These are phyloP conservation scores for Etheostoma spectabile DNA, from an alignment of 2,113 vertebrate species.

Conservation along the genomic window DNA sequence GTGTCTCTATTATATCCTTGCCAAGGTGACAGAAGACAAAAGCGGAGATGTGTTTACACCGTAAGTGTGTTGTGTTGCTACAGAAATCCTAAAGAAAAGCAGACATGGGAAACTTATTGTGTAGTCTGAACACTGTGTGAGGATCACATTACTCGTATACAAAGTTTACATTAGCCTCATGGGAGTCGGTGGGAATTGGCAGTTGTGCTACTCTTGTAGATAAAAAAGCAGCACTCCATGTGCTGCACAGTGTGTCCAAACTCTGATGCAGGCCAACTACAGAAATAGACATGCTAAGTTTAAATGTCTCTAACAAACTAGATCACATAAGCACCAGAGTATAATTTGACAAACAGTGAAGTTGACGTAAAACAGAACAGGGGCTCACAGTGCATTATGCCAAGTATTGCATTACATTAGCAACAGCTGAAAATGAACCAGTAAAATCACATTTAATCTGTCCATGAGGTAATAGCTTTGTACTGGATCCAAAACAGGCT, in stretches of 20 bases:
- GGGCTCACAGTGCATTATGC: not conserved
- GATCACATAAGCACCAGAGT: slow-evolving; percentile 22
- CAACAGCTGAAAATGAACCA: slow-evolving; percentile 31
- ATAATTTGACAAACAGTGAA: slow-evolving; percentile 23
- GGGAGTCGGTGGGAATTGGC: slow-evolving; percentile 35
- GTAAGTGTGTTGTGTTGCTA: slow-evolving; percentile 11
- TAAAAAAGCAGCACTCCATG: not conserved
- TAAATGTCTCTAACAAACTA: slow-evolving; percentile 32
- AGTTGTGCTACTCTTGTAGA: slow-evolving; percentile 17
- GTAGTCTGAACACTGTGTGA: slow-evolving; percentile 22
- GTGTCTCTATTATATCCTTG: slow-evolving; percentile 39
- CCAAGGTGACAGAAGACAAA: slow-evolving; percentile 32
- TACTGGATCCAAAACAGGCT: fast-evolving
- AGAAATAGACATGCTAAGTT: slow-evolving; percentile 63
- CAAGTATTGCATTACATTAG: slow-evolving; percentile 16
- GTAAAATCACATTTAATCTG: slow-evolving; percentile 16
- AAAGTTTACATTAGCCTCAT: slow-evolving; percentile 39
- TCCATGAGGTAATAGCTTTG: not conserved
- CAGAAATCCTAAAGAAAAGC: slow-evolving; percentile 1
- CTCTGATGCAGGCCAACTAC: slow-evolving; percentile 20
- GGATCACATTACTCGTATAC: slow-evolving; percentile 51
- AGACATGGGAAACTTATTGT: slow-evolving; percentile 30
- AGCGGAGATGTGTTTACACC: slow-evolving; percentile 25
- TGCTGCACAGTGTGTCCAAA: not conserved
- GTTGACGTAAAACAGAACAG: not conserved